These are phyloP conservation scores for Diplolepis rosae DNA, from an alignment of 2,888 invertebrate species.

Conservation along the genomic window DNA sequence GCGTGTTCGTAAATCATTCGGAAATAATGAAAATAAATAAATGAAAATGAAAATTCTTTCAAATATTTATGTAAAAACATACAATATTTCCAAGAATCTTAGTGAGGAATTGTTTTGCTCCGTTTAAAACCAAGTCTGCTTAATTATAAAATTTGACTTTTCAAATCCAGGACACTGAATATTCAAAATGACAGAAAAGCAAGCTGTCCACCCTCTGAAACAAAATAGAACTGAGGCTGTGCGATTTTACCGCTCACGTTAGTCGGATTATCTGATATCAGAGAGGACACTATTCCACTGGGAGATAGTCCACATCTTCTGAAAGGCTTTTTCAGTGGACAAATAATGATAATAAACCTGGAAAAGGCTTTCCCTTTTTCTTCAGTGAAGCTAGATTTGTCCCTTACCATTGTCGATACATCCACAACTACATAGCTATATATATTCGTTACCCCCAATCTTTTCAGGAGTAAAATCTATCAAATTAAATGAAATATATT, in stretches of 20 bases:
- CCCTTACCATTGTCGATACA: slow-evolving; percentile 7
- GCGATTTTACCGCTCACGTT: slow-evolving; percentile 53
- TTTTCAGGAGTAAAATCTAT: not conserved
- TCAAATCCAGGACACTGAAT: not conserved
- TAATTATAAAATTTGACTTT: too few species aligned
- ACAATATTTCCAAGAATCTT: too few species aligned
- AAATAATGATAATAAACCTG: slow-evolving; percentile 62
- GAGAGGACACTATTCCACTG: slow-evolving; percentile 55
- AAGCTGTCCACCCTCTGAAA: not conserved
- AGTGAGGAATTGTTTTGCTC: too few species aligned
- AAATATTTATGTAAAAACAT: too few species aligned
- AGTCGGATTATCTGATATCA: slow-evolving; percentile 65
- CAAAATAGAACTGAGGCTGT: slow-evolving; percentile 7
- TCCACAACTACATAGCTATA: not conserved
- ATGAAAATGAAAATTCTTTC: too few species aligned
- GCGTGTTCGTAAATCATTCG: too few species aligned
- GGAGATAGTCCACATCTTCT: slow-evolving; percentile 51
- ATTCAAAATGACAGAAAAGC: not conserved
- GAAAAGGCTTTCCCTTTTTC: slow-evolving; percentile 48
- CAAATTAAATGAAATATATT: not conserved
- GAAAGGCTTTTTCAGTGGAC: slow-evolving; percentile 48
- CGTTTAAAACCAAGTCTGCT: too few species aligned
- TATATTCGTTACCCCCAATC: not conserved
- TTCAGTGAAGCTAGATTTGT: slow-evolving; percentile 40
- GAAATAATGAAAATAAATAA: too few species aligned